Conservation (phyloP, 30 jellyfish, hydroid and myxozoan species). For the Aurelia aurita region DNA sequence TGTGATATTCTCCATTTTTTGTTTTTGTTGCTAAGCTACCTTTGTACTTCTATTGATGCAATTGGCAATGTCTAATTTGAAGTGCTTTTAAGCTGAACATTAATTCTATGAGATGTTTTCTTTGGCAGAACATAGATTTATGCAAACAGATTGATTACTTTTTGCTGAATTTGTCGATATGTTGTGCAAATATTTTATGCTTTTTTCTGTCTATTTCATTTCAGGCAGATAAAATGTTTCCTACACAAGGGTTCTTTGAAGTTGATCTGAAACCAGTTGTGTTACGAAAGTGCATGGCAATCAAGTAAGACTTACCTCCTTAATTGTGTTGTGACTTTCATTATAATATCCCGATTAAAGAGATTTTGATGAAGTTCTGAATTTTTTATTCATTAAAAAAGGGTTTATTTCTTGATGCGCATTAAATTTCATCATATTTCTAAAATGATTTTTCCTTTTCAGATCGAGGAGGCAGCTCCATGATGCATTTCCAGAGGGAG, state of each 20-base stretch:
- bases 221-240: conserved; percentile 72
- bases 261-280: conserved; percentile 89
- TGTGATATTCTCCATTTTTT: neutral
- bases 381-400: neutral
- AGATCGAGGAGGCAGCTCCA: conserved; percentile 82
- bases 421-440: neutral
- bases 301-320: conserved; percentile 43
- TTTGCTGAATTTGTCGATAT: too few species aligned
- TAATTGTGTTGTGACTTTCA: too few species aligned
- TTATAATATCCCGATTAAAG: too few species aligned
- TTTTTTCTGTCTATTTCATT: neutral
- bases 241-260: conserved; percentile 92
- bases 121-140: too few species aligned
- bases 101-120: too few species aligned
- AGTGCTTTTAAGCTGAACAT: too few species aligned
- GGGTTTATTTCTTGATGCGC: neutral
- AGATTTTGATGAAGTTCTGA: too few species aligned
- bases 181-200: too few species aligned
- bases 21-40: too few species aligned
- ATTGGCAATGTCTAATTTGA: too few species aligned
- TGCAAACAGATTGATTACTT: too few species aligned
- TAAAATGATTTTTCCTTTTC: neutral
- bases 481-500: conserved; percentile 89
- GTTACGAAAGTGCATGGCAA: conserved; percentile 79
- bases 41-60: too few species aligned